Conservation (phyloP, 92 coral and sea anemone species). For the Parazoanthus swiftii region DNA sequence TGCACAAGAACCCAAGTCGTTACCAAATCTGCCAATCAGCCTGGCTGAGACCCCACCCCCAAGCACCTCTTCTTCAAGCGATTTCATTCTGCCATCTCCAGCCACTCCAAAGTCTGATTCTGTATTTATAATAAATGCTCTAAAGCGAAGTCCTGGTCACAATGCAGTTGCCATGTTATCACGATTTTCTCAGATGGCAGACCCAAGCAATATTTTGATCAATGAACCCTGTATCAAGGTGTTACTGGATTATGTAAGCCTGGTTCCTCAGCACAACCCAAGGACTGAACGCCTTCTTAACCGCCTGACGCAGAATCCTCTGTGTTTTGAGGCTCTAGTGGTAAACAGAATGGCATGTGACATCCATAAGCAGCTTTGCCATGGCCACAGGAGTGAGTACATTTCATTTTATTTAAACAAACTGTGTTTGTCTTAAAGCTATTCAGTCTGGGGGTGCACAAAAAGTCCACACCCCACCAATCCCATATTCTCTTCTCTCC, state of each 20-base stretch:
- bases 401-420: neutral
- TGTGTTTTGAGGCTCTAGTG: conserved; percentile 74
- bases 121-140: conserved; percentile 25
- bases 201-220: conserved; percentile 63
- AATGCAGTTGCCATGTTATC: conserved; percentile 70
- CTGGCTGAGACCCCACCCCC: neutral
- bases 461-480: too few species aligned
- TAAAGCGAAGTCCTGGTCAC: conserved; percentile 66
- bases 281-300: conserved; percentile 80
- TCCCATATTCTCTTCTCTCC: too few species aligned
- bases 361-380: conserved; percentile 73
- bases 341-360: conserved; percentile 73
- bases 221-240: conserved; percentile 74
- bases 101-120: conserved; percentile 30
- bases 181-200: conserved; percentile 83
- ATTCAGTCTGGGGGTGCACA: too few species aligned
- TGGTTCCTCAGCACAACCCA: conserved; percentile 67
- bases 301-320: conserved; percentile 60
- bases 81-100: neutral
- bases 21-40: conserved; percentile 4
- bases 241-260: conserved; percentile 69
- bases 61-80: neutral
- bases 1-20: neutral
- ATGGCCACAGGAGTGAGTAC: conserved; percentile 50
- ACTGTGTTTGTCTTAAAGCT: neutral